Conservation (phyloP, 2,888 invertebrate species). For the Macropis europaea region DNA sequence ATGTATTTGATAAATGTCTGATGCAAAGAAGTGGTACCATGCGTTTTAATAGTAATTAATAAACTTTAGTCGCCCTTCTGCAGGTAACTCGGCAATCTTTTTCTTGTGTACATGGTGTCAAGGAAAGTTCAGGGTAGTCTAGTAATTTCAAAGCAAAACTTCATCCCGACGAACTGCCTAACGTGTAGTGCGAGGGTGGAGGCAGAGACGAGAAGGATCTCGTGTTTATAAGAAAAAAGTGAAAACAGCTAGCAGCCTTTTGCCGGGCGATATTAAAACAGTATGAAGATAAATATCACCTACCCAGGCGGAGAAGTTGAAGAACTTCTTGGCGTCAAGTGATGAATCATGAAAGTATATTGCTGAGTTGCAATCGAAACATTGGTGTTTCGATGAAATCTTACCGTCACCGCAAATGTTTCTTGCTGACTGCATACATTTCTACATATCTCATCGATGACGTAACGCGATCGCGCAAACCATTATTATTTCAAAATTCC, state of each 20-base stretch:
- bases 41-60: neutral
- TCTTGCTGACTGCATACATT: neutral
- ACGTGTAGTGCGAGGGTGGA: conserved; percentile 25
- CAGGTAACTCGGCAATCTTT: neutral
- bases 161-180: conserved; percentile 28
- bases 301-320: conserved; percentile 55
- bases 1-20: no score
- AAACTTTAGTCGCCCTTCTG: neutral
- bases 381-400: neutral
- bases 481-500: no score
- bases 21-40: neutral
- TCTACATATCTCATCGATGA: neutral
- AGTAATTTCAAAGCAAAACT: conserved; percentile 52
- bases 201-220: conserved; percentile 31
- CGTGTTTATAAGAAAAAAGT: conserved; percentile 46
- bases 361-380: conserved; percentile 4
- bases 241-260: conserved; percentile 55
- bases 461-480: neutral
- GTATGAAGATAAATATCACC: conserved; percentile 72
- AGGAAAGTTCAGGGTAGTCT: conserved; percentile 32
- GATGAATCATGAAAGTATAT: conserved; percentile 60
- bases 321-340: conserved; percentile 62
- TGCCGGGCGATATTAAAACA: conserved; percentile 69
- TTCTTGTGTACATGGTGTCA: neutral
- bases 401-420: no score